Base-by-base conservation (phyloP, 2,113 vertebrate species). In the Cebidichthys violaceus region DNA sequence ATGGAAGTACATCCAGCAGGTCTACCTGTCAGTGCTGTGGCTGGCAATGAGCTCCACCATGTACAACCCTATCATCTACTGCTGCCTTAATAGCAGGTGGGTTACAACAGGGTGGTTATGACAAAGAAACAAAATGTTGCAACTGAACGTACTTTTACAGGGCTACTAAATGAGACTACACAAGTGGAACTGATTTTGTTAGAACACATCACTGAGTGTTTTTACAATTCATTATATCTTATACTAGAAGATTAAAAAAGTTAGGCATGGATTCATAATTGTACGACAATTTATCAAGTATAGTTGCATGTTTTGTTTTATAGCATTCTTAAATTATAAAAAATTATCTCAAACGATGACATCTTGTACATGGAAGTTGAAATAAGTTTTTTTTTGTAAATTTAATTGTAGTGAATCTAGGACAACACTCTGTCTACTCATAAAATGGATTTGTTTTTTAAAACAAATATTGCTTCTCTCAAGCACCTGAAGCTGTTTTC, bases 51-150 rank as follows among this genome's bases (percentile, higher is more conserved):
- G 98, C 91, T 99, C 97, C 31, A 99, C 98, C 43, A 99, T 99
- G 98, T 99, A 99, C 92, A 99, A 99, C 78, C 98, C 98, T 73
- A 98, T 99, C 91, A 99, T 99, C 94, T 99, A 99, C 95, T 99
- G 97, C 90, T 99, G 98, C 89, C 96, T 99, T 69, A 99, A 99
- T 91, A 99, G 97, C 93, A 97, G 98, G 98, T 98, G 94, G 91
- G 95, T 86, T 4, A 1, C 35, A 33, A 31, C 43, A 57, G 39
- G 1, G 20, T 4, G 4, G 3, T 22, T 59, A 2, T 57, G 31
- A 24, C 9, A 9, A 29, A 45, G 11, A 57, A 20, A 6, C 15
- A 4, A 17, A 70, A 35, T 6, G 24, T 17, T 5, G 22, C 31
- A 17, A 10, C 2, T 8, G 3, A 55, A 1, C 14, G 0, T 15